These are phyloP conservation scores for Gari tellinella DNA, from an alignment of 2,888 invertebrate genomes.

Conservation along the genomic window DNA sequence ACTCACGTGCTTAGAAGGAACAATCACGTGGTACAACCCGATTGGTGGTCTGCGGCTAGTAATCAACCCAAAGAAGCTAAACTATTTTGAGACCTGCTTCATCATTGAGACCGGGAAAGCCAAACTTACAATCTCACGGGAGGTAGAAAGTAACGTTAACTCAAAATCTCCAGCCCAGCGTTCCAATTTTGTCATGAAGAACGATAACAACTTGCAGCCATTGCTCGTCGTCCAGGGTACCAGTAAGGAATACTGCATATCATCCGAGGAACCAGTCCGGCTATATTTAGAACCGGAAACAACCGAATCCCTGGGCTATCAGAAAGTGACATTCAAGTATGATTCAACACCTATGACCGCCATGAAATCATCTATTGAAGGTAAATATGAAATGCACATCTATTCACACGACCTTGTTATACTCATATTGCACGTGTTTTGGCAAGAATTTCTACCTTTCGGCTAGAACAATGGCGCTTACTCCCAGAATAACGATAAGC, in stretches of 20 bases:
- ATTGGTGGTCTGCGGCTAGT: constrained; percentile 67
- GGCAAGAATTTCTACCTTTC: too few species aligned
- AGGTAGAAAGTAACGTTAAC: constrained; percentile 38
- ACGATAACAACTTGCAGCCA: constrained; percentile 57
- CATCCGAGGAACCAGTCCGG: constrained; percentile 52
- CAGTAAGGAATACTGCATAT: constrained; percentile 65
- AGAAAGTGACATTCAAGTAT: constrained; percentile 64
- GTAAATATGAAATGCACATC: constrained; percentile 40
- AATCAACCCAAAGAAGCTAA: constrained; percentile 51
- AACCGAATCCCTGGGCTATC: constrained; percentile 52
- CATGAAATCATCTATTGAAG: constrained; percentile 60
- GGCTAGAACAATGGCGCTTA: too few species aligned
- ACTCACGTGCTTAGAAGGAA: constrained; percentile 66
- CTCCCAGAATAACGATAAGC: too few species aligned
- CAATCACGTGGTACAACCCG: constrained; percentile 70
- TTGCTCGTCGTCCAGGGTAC: constrained; percentile 54
- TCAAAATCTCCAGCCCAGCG: constrained; percentile 35
- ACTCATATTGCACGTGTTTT: too few species aligned
- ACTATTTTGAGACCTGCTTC: constrained; percentile 63
- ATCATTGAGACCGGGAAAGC: constrained; percentile 57
- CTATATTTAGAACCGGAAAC: constrained; percentile 71
- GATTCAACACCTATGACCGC: constrained; percentile 48
- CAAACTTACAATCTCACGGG: constrained; percentile 67
- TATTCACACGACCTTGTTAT: too few species aligned
- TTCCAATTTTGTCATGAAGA: constrained; percentile 23